phyloP scores from a whole-genome alignment of 2,797 vertebrate species.

The Urocyon cinereoargenteus region DNA sequence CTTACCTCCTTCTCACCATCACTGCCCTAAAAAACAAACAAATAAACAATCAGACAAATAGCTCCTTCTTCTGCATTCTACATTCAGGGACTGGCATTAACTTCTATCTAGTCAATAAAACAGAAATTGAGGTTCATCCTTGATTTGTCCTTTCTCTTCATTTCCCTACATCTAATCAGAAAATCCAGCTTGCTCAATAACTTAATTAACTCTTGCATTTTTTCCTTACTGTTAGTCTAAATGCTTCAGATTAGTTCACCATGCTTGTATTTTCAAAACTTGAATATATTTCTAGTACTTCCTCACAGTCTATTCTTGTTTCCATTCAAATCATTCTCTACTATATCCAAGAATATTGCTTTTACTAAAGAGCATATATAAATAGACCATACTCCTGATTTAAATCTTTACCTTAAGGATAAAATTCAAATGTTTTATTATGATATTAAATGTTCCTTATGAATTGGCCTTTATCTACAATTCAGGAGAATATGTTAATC shows the following conservation, averaged over 20 bases:
- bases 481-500: not conserved
- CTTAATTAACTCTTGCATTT: not conserved
- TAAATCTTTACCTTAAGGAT: not conserved
- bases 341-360: not conserved
- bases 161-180: not conserved
- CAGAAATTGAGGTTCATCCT: not conserved
- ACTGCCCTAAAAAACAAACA: not conserved
- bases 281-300: not conserved
- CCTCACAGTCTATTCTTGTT: not conserved
- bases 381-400: not conserved
- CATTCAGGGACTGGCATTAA: not conserved
- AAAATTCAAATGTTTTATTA: not conserved
- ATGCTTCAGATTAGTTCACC: not conserved
- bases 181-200: not conserved
- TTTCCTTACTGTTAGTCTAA: not conserved
- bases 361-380: not conserved
- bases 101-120: not conserved
- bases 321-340: not conserved
- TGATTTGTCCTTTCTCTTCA: not conserved
- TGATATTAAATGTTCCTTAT: not conserved
- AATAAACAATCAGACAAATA: not conserved
- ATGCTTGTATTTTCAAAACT: not conserved
- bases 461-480: not conserved
- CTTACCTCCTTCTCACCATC: not conserved
- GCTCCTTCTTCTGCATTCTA: not conserved